Percentiles rank a stretch among this genome's conserved stretches.
Evolutionary conservation across 2,113 vertebrate genomes (phyloP).

Genomic region (Panurus biarmicus): DNA sequence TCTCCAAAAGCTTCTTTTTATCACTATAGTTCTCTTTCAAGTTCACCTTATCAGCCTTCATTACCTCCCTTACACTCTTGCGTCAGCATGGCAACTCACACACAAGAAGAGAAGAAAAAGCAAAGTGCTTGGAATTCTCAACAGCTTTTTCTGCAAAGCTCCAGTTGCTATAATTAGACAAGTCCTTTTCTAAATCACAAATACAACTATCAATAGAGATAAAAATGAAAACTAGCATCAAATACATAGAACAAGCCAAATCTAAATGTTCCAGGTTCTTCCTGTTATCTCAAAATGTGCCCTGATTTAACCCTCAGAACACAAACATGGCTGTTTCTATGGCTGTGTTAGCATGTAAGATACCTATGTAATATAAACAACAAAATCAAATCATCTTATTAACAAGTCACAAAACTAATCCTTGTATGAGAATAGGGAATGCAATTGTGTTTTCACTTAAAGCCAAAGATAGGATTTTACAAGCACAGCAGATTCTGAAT

Average conservation of each 20-base stretch:
- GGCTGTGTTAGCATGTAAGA: neutral
- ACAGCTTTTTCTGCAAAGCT: neutral
- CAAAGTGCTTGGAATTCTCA: neutral
- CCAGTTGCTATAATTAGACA: constrained; percentile 16
- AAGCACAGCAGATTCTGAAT: neutral
- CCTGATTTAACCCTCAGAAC: neutral
- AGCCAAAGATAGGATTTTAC: neutral
- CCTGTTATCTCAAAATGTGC: neutral
- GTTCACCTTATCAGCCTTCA: neutral
- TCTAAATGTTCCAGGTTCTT: neutral
- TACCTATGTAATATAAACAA: neutral
- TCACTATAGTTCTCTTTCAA: neutral
- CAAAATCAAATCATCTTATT: neutral
- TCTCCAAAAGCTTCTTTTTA: neutral
- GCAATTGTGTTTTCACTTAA: neutral
- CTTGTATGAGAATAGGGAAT: neutral
- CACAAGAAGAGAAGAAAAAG: neutral
- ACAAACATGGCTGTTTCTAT: neutral
- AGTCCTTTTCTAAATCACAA: constrained; percentile 6
- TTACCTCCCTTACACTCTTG: neutral
- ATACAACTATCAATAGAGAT: constrained; percentile 12
- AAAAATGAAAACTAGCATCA: constrained; percentile 22
- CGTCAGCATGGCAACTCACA: neutral
- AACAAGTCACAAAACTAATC: neutral
- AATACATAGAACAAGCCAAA: neutral